Evolutionary conservation across 2,888 invertebrate genomes (phyloP).

Genomic region (Phalera bucephala): DNA sequence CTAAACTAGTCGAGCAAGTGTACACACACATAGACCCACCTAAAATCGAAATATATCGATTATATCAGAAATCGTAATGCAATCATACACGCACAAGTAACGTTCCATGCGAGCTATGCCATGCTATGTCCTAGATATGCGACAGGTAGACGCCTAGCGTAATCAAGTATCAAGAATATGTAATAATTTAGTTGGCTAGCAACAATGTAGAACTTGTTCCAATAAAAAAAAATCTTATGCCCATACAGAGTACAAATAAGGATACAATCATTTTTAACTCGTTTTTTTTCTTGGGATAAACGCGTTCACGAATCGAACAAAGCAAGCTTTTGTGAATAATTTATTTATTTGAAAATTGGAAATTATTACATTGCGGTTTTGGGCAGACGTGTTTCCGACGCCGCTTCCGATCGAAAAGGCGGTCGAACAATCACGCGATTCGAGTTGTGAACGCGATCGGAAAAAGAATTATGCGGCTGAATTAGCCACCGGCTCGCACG

Average conservation of each 20-base stretch:
- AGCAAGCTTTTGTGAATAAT: conserved; percentile 66
- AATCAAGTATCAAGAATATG: conserved; percentile 56
- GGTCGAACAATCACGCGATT: conserved; percentile 71
- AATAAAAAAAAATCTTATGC: conserved; percentile 34
- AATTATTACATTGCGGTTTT: conserved; percentile 77
- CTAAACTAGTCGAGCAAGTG: conserved; percentile 19
- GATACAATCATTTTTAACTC: conserved; percentile 44
- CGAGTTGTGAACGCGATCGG: conserved; percentile 41
- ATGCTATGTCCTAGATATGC: conserved; percentile 77
- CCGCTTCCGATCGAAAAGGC: conserved; percentile 65
- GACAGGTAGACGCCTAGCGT: conserved; percentile 62
- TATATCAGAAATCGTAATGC: conserved; percentile 73
- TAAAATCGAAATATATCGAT: conserved; percentile 54
- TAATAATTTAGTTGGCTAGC: conserved; percentile 39
- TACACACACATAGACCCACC: conserved; percentile 31
- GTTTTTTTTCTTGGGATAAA: conserved; percentile 51
- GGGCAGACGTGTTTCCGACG: conserved; percentile 77
- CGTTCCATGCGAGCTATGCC: conserved; percentile 71
- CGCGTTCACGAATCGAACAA: conserved; percentile 42
- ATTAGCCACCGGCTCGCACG: conserved; percentile 37
- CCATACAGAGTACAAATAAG: conserved; percentile 39
- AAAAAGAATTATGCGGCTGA: conserved; percentile 36
- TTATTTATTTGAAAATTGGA: conserved; percentile 72
- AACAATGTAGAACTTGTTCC: conserved; percentile 52
- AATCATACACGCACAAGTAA: conserved; percentile 60